phyloP scores from a whole-genome alignment of 1,140 invertebrate genomes.

The Zaprionus inermis region DNA sequence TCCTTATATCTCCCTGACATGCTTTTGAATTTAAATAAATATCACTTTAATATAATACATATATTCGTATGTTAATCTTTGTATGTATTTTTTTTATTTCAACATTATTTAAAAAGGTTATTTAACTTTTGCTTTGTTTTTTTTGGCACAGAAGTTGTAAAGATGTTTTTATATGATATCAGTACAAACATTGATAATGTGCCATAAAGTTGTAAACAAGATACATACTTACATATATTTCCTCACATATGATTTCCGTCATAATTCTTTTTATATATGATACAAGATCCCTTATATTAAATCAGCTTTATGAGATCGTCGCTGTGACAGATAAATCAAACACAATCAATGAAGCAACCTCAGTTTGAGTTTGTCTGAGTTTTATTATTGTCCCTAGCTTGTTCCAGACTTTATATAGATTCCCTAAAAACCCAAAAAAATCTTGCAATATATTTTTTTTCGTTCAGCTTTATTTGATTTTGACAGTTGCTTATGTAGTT shows the following conservation, averaged over 20 bases:
- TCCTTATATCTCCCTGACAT: no score
- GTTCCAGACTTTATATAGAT: no score
- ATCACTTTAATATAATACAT: background rate
- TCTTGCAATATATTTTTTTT: slow-evolving; percentile 34
- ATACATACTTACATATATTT: background rate
- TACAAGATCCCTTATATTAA: background rate
- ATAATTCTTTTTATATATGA: background rate
- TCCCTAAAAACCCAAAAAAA: background rate
- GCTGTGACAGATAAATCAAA: background rate
- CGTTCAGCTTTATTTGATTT: slow-evolving; percentile 72
- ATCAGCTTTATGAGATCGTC: background rate
- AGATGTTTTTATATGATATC: background rate
- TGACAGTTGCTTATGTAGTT: slow-evolving; percentile 55
- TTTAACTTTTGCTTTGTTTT: background rate
- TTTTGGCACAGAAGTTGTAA: slow-evolving; percentile 2
- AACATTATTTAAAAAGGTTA: background rate
- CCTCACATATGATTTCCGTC: background rate
- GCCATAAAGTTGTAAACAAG: background rate
- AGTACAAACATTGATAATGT: background rate
- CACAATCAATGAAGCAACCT: background rate
- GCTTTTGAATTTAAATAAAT: background rate
- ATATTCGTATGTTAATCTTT: background rate
- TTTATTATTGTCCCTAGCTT: no score
- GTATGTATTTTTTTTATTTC: background rate
- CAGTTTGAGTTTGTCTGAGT: no score